phyloP scores from a whole-genome alignment of 2,797 vertebrate species.

The Peromyscus melanophrys region DNA sequence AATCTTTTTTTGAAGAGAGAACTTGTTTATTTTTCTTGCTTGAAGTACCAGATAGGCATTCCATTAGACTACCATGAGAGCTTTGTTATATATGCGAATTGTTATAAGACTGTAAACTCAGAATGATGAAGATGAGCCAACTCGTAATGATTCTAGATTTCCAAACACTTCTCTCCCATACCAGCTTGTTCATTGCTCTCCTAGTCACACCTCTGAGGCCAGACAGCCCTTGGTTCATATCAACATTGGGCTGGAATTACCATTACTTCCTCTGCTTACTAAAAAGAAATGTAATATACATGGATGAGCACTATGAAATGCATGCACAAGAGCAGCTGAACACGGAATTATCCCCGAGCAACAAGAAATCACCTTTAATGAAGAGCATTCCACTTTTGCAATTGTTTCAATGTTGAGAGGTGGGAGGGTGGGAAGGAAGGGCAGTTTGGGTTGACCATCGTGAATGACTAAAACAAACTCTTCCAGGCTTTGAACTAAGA shows the following conservation, averaged over 20 bases:
- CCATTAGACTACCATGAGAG: neutral
- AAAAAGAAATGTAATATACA: neutral
- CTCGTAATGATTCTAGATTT: neutral
- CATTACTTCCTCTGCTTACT: slow-evolving; percentile 48
- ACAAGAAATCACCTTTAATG: neutral
- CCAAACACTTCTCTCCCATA: neutral
- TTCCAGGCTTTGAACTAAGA: slow-evolving; percentile 1
- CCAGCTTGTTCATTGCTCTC: neutral
- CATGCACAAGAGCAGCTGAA: neutral
- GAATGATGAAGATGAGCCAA: slow-evolving; percentile 59
- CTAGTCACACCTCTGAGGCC: neutral
- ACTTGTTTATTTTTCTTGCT: slow-evolving; percentile 56
- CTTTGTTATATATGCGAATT: slow-evolving; percentile 39
- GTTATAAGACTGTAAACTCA: slow-evolving; percentile 36
- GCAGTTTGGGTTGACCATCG: neutral
- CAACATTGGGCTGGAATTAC: neutral
- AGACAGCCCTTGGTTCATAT: neutral
- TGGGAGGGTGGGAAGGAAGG: neutral
- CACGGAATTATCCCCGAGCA: neutral
- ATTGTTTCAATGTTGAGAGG: neutral
- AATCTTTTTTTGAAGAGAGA: neutral
- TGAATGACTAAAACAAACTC: neutral
- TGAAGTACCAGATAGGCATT: slow-evolving; percentile 21
- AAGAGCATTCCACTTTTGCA: neutral
- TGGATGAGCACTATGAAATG: neutral